Evolutionary conservation across 2,113 vertebrate genomes (phyloP).

Genomic region (Bolborhynchus lineola): DNA sequence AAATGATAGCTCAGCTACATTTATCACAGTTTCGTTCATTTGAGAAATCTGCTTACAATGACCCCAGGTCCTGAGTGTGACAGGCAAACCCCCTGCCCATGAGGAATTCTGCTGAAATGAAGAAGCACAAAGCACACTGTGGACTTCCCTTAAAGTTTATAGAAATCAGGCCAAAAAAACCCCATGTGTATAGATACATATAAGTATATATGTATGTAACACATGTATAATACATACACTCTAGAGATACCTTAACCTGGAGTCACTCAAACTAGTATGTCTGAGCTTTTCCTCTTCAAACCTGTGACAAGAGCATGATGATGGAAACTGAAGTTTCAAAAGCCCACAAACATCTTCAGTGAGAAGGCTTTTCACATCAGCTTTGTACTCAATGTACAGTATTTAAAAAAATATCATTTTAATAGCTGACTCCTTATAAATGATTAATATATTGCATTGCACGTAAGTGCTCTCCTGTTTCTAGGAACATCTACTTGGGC

Average conservation of each 20-base stretch:
- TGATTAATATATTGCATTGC: constrained; percentile 40
- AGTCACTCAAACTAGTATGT: not conserved
- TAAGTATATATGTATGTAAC: not conserved
- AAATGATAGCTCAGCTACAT: not conserved
- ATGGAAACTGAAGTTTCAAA: not conserved
- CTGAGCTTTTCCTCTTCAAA: not conserved
- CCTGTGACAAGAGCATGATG: not conserved
- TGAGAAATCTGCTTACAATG: not conserved
- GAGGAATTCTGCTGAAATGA: not conserved
- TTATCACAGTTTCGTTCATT: rapidly evolving
- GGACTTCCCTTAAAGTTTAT: not conserved
- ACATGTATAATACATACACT: not conserved
- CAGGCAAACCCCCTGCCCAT: not conserved
- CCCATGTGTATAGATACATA: not conserved
- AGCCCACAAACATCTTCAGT: not conserved
- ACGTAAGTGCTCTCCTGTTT: constrained; percentile 27
- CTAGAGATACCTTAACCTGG: not conserved
- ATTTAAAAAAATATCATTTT: not conserved
- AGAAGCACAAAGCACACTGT: not conserved
- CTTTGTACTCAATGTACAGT: not conserved
- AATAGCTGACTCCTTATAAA: constrained; percentile 37
- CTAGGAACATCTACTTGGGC: constrained; percentile 38
- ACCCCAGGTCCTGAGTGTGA: not conserved
- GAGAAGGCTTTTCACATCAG: not conserved
- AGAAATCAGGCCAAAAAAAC: not conserved